These are phyloP conservation scores for Spicauda simplicius DNA, from an alignment of 2,888 invertebrate species.

Conservation along the genomic window DNA sequence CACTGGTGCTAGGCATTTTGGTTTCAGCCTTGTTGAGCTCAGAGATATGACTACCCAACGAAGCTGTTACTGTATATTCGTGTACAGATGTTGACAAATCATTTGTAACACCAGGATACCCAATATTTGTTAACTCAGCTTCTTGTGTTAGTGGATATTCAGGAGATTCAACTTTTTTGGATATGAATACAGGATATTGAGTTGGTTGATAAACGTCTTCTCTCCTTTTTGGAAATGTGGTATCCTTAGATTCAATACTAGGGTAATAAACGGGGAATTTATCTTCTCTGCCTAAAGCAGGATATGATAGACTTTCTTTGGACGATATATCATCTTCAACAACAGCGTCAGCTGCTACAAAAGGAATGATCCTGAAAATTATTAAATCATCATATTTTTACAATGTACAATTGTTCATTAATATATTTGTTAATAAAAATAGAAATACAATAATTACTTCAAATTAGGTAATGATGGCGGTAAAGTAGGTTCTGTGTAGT, in stretches of 20 bases:
- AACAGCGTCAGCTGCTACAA: constrained; percentile 93
- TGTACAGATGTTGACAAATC: constrained; percentile 51
- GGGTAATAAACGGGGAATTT: constrained; percentile 77
- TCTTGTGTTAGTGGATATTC: constrained; percentile 57
- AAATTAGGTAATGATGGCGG: constrained; percentile 94
- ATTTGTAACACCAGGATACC: constrained; percentile 52
- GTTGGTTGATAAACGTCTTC: constrained; percentile 67
- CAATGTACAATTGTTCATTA: neutral
- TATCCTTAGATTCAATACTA: constrained; percentile 53
- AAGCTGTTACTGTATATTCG: constrained; percentile 59
- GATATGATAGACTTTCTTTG: constrained; percentile 65
- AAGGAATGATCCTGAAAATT: constrained; percentile 91
- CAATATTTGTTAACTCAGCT: constrained; percentile 49
- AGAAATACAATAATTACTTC: constrained; percentile 76
- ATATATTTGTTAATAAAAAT: neutral
- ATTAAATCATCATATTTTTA: constrained; percentile 1
- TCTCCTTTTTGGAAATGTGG: constrained; percentile 57
- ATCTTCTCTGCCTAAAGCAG: constrained; percentile 66
- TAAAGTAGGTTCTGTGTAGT: constrained; percentile 88
- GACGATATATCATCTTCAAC: constrained; percentile 80
- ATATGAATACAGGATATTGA: constrained; percentile 70
- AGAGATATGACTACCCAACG: constrained; percentile 50
- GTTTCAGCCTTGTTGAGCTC: constrained; percentile 52
- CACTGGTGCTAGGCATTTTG: constrained; percentile 58
- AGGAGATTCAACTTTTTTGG: constrained; percentile 57